These are phyloP conservation scores for Gasterosteus aculeatus DNA, from an alignment of 2,113 vertebrate genomes.

Conservation along the genomic window DNA sequence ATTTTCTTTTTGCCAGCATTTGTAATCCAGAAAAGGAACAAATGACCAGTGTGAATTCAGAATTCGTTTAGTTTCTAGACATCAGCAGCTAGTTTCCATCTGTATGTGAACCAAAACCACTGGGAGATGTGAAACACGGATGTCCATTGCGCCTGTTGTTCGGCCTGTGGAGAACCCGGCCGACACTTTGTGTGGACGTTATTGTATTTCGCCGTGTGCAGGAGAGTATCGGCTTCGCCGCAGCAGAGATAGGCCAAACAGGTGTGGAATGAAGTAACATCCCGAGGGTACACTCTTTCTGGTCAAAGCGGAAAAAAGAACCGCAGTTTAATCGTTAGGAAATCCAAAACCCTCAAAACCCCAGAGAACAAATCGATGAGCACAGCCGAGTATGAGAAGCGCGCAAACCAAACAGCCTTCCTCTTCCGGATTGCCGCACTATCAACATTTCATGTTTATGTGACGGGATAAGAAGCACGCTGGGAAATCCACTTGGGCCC, in stretches of 20 bases:
- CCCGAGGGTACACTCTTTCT: conserved; percentile 74
- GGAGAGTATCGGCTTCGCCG: conserved; percentile 35
- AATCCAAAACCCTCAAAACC: conserved; percentile 78
- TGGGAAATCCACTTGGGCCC: conserved; percentile 62
- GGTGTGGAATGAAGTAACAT: conserved; percentile 49
- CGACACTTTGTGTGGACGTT: conserved; percentile 12
- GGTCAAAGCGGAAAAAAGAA: conserved; percentile 79
- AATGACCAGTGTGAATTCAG: neutral
- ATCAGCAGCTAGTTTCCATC: neutral
- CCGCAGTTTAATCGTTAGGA: conserved; percentile 80
- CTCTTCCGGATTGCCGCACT: conserved; percentile 74
- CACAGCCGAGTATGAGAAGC: conserved; percentile 73
- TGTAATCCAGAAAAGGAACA: conserved; percentile 2
- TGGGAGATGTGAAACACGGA: neutral
- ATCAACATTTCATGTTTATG: conserved; percentile 79
- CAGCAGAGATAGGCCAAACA: conserved; percentile 43
- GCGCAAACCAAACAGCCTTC: conserved; percentile 64
- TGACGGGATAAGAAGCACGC: conserved; percentile 51
- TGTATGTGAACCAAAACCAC: conserved; percentile 11
- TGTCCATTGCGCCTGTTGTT: neutral
- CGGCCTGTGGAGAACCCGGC: conserved; percentile 12
- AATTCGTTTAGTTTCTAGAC: neutral
- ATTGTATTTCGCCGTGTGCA: conserved; percentile 30
- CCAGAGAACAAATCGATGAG: conserved; percentile 79
- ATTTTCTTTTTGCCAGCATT: conserved; percentile 23